Evolutionary conservation across 64 coral and sea anemone species (phyloP), one percentile per base, ranked within the genome.

Genomic region (Dendronephthya gigantea): DNA sequence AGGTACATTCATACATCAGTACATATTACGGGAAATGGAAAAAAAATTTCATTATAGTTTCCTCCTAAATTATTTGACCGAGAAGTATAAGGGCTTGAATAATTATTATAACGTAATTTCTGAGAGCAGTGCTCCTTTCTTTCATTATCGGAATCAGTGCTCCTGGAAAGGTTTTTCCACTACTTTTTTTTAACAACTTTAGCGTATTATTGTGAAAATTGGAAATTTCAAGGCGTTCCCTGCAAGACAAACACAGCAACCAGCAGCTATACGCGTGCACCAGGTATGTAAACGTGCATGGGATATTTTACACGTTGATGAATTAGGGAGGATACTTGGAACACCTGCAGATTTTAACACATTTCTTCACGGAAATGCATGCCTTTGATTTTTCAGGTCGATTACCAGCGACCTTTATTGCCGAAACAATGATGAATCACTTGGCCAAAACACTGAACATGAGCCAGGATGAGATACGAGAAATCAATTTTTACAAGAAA

Each of bases 401-500:
- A 3, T 82, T 90, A 19, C 90, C 92, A 37, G 83, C 94, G 19
- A 84, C 90, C 14, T 96, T 96, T 22, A 88, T 96, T 11, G 92
- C 88, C 34, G 94, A 96, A 45, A 51, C 90, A 19, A 90, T 92
- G n/a, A n/a, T n/a, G n/a, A n/a, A n/a, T n/a, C n/a, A n/a, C n/a
- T n/a, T n/a, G n/a, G n/a, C n/a, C n/a, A 96, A 96, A 85, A 70
- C 59, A 39, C 37, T 96, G 28, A 92, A 92, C 75, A 90, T 88
- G 52, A 92, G 90, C 45, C 94, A 90, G 12, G 94, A 96, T 49
- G 90, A 90, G 66, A 85, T 96, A 17, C 82, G 88, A 58, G 72
- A 88, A 17, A 40, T 92, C 0, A 96, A 96, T 56, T 83, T 96
- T 1, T 96, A 92, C 35, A 83, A 92, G 35, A 92, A 90, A 59